Evolutionary conservation across 2,797 vertebrate genomes (phyloP), one percentile per base, ranked within the genome.

Genomic region (Brachyalestes nurse): DNA sequence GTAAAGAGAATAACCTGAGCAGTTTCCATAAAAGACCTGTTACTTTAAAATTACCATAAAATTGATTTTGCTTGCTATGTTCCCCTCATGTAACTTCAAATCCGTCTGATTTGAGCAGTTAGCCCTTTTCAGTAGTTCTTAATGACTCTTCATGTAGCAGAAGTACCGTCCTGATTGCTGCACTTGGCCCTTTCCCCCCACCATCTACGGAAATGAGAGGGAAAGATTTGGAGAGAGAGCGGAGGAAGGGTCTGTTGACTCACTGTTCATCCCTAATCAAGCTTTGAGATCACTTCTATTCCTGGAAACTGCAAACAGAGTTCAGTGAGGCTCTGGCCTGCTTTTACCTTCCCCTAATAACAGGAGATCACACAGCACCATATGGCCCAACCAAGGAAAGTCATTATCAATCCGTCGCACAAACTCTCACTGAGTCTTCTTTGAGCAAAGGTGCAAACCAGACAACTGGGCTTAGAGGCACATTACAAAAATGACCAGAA

Each of bases 181-280:
- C 81, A 82, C 42, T 70, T 77, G 82, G 34, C 67, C 74, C 60
- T 65, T 38, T 61, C 58, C n/a, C 9, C 34, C 38, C 42, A 13
- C 75, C 61, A 80, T 58, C 19, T 47, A 77, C 78, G 60, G 80
- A 87, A 85, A 80, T 72, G 81, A 77, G 78, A 66, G 85, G 75
- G 61, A 61, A 62, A 34, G 42, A 57, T 62, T 65, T 9, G 83
- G 17, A 19, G 78, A 82, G 80, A 73, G 5, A 1, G 47, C 73
- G 79, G 86, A 75, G 77, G 14, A 25, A 62, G 81, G 82, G 79
- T 85, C 84, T 82, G 77, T 83, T 64, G 81, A 86, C 84, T 90
- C 88, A 87, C 86, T 84, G 88, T 92, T 93, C 88, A 93, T 92
- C 92, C 88, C 84, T 83, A 90, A 90, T 91, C 91, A 91, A 83